Evolutionary conservation across 2,888 invertebrate species (phyloP).

Genomic region (Chaitophorus viminalis): DNA sequence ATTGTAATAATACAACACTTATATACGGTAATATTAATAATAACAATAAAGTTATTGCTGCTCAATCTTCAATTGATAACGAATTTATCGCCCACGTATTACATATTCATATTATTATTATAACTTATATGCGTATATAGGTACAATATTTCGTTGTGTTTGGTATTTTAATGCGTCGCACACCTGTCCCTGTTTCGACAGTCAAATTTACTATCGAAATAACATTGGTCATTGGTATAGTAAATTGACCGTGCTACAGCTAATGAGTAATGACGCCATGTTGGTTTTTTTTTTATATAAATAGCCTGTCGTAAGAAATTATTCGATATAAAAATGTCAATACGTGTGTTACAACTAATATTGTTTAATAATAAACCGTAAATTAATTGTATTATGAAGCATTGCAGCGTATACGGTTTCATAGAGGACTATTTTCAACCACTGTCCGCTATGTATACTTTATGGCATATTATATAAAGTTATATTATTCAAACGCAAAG

Average conservation of each 20-base stretch:
- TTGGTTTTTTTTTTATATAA: not conserved
- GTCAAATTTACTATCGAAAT: not conserved
- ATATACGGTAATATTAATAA: not conserved
- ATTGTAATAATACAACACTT: too few relatives aligned
- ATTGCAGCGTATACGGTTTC: too few relatives aligned
- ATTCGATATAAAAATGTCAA: slow-evolving; percentile 15
- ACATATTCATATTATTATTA: not conserved
- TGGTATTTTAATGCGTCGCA: not conserved
- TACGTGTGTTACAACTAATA: not conserved
- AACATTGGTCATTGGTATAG: not conserved
- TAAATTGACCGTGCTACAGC: slow-evolving; percentile 1
- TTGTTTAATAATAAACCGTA: not conserved
- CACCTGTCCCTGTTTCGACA: slow-evolving; percentile 3
- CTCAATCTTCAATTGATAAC: not conserved
- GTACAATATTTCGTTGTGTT: too few relatives aligned
- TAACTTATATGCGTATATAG: not conserved
- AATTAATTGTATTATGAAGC: not conserved
- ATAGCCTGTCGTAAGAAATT: not conserved
- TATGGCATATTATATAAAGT: not conserved
- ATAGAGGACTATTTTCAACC: too few relatives aligned
- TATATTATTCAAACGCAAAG: not conserved
- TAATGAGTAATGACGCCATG: slow-evolving; percentile 7
- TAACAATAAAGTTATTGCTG: not conserved
- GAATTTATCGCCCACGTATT: not conserved
- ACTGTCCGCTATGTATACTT: too few relatives aligned